Evolutionary conservation across 2,113 vertebrate genomes (phyloP).

Genomic region (Phrynosoma platyrhinos): DNA sequence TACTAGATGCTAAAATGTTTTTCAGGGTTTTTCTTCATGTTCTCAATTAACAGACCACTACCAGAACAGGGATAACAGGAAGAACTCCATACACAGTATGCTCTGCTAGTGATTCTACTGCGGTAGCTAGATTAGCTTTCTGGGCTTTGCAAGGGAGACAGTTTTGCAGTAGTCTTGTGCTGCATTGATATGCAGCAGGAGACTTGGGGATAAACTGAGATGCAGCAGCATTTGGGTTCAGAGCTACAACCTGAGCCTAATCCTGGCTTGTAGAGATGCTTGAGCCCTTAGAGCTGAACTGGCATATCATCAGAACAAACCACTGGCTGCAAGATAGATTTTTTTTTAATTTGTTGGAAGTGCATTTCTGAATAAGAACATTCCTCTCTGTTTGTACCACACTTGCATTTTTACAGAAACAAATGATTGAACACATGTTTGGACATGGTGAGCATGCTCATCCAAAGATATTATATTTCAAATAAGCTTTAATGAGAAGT

Average conservation of each 20-base stretch:
- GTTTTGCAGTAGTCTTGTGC: neutral
- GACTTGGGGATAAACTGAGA: neutral
- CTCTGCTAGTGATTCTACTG: neutral
- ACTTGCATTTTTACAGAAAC: constrained; percentile 7
- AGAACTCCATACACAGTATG: neutral
- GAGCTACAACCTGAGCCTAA: neutral
- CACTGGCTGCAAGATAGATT: neutral
- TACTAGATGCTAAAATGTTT: constrained; percentile 4
- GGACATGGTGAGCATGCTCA: too few relatives aligned
- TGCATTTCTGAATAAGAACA: constrained; percentile 1
- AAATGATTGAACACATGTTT: neutral
- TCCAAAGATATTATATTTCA: neutral
- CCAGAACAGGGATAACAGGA: neutral
- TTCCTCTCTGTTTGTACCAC: neutral
- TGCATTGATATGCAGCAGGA: neutral
- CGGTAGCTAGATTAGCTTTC: neutral
- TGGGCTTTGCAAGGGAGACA: neutral
- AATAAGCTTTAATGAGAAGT: neutral
- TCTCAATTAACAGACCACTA: neutral
- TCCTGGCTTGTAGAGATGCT: neutral
- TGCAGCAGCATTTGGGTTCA: neutral
- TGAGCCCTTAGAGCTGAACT: neutral
- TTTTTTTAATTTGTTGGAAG: neutral
- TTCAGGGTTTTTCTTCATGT: neutral
- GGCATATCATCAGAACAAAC: neutral